phyloP scores from a whole-genome alignment of 2,888 invertebrate species.

The Lottia scabra region DNA sequence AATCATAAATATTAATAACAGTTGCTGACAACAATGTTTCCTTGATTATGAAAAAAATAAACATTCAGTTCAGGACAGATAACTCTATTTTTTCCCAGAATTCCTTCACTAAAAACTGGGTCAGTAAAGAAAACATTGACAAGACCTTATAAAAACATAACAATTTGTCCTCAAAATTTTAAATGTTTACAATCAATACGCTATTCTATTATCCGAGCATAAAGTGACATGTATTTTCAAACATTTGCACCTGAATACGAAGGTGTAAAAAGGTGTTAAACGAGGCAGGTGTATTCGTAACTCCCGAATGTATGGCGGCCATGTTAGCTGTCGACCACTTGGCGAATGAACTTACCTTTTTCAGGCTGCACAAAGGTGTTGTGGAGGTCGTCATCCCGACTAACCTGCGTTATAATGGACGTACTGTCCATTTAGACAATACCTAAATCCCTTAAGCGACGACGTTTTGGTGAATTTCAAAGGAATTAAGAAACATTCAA shows the following conservation, averaged over 20 bases:
- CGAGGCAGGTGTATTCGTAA: too few species aligned
- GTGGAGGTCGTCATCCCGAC: constrained; percentile 96
- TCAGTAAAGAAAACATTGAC: background rate
- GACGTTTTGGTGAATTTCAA: constrained; percentile 36
- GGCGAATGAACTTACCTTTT: constrained; percentile 80
- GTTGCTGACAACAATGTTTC: too few species aligned
- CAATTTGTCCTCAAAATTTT: too few species aligned
- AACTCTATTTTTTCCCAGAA: too few species aligned
- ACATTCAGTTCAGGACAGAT: too few species aligned
- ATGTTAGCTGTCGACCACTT: constrained; percentile 51
- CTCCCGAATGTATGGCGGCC: constrained; percentile 22
- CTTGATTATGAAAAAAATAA: too few species aligned
- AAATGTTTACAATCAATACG: too few species aligned
- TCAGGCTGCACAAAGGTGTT: constrained; percentile 87
- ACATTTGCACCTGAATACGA: too few species aligned
- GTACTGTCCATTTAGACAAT: constrained; percentile 83
- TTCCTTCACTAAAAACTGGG: background rate
- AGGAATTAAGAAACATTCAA: constrained; percentile 27
- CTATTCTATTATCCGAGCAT: too few species aligned
- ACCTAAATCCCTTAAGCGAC: constrained; percentile 38
- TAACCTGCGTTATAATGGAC: constrained; percentile 98
- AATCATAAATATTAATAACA: too few species aligned
- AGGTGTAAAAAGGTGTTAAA: too few species aligned
- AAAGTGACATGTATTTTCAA: too few species aligned
- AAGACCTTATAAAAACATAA: background rate